Base-by-base conservation (phyloP, 2,888 invertebrate species). In the Tridacna gigas region DNA sequence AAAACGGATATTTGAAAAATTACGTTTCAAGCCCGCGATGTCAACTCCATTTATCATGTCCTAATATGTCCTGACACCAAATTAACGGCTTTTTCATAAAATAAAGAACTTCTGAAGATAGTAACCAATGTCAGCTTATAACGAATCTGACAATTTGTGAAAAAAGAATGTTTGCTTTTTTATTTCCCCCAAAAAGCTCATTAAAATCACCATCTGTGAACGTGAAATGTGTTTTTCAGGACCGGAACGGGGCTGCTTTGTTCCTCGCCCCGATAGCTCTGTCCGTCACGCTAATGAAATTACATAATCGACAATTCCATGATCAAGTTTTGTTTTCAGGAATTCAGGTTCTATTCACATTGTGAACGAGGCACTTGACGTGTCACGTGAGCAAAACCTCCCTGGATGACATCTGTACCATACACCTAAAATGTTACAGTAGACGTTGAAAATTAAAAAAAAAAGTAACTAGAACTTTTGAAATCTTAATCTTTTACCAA, bases 141-240 rank as follows among this genome's bases (percentile, higher is more conserved):
- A 48, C 71, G 71, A 51, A 71, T 25, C 71, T 71, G 71, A 71
- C 71, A 71, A 51, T 71, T 51, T 25, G 51, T 71, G 51, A 71
- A 71, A 71, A 71, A 51, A 25, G 71, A 51, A 71, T 71, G 71
- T 71, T 71, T 71, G 71, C 71, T 48, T 71, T 71, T 71, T 71
- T 71, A 22, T 51, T 71, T 51, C 51, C 47, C 71, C 51, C 71
- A 4, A 71, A 71, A 71, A 71, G 51, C 51, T 71, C 51, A 48
- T 51, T 71, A 51, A 71, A 51, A 13, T 18, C 25, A 37, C 71
- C 71, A 71, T 71, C 71, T 71, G 71, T 47, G 71, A 71, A 45
- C 11, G 45, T 12, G 22, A 25, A 63, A 63, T 63, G 63, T 63
- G 26, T 63, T 63, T 63, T 25, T n/a, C 22, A 3, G 63, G 63